Base-by-base conservation (phyloP, 2,888 invertebrate species). In the Chymomyza amoena region DNA sequence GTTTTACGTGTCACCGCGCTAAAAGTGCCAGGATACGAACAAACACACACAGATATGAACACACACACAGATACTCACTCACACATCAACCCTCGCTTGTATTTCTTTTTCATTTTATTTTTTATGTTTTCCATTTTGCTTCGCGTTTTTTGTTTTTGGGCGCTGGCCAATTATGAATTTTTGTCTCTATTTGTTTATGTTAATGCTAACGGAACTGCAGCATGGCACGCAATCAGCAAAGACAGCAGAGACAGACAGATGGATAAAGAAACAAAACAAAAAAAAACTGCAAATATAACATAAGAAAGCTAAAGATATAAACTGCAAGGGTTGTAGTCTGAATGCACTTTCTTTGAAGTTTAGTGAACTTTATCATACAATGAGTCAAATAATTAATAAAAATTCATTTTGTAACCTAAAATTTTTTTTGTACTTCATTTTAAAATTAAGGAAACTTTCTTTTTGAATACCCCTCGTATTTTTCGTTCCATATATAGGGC, bases 131-230 rank as follows among this genome's bases (percentile, higher is more conserved):
- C 13, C 13, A 13, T 13, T 36, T 61, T 39, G 57, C 63, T 32
- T 1, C 32, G 32, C 4, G 3, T 39, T 39, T 32, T 50, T 59
- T 61, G 61, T 65, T 20, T 25, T 64, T 61, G 57, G 62, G 63
- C 52, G 64, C 67, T 65, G 80, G 73, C 73, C 87, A 87, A 85
- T 84, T 84, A 79, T 84, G 83, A 75, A 80, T 84, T 77, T 45
- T 65, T 76, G 75, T 76, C 76, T 80, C 82, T 75, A 78, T 84
- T 82, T 84, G 88, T 73, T 84, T 86, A 81, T 87, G 86, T 69
- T 83, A 85, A 83, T 81, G 78, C 77, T 73, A 61, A 61, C 56
- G 66, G 39, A 56, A 52, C 51, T 54, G 54, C 54, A 54, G 18
- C 15, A 7, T 25, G 15, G 57, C 16, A 54, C 20, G 54, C 54